Base-by-base conservation (phyloP, 2,888 invertebrate species). In the Chymomyza procnemis region DNA sequence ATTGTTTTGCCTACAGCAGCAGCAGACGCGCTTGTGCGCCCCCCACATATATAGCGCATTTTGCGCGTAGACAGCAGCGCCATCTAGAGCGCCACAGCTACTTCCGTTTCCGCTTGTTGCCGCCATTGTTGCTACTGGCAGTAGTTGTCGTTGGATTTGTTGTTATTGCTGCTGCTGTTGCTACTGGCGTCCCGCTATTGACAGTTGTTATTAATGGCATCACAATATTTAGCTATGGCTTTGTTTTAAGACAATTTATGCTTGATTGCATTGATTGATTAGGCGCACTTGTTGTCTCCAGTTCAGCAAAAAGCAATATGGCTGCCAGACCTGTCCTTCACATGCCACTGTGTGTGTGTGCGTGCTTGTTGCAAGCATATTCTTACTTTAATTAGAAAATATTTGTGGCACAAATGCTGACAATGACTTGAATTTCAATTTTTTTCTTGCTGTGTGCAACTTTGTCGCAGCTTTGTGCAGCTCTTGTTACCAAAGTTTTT, bases 261-360 rank as follows among this genome's bases (percentile, higher is more conserved):
- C 75, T 76, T 83, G 84, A 84, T 88, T 84, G 87, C 87, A 75
- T 79, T 84, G 88, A 88, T 88, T 88, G 84, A 84, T 84, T 86
- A 84, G 75, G 80, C 78, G 69, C 88, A 83, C 80, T 87, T 80
- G 80, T 83, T 64, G 64, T 62, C 70, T 48, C 46, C 47, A 12
- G 22, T n/a, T 59, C 18, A 46, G 48, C 63, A 66, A 57, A n/a
- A 63, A 50, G 54, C 56, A 18, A n/a, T 34, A 18, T 30, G 57
- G 30, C 9, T 58, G 30, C 50, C 50, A 18, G 9, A 0, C 2
- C 16, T 5, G 50, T 8, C 1, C 50, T 50, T 16, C 19, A 19
- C 18, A 19, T 50, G 47, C 47, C 26, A 26, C 26, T 26, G 26
- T 26, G 26, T 26, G 26, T 26, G 26, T 26, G 3, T 26, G 26